Evolutionary conservation across 1,140 invertebrate genomes (phyloP), one percentile per base, ranked within the genome.

Genomic region (Lordiphosa clarofinis): DNA sequence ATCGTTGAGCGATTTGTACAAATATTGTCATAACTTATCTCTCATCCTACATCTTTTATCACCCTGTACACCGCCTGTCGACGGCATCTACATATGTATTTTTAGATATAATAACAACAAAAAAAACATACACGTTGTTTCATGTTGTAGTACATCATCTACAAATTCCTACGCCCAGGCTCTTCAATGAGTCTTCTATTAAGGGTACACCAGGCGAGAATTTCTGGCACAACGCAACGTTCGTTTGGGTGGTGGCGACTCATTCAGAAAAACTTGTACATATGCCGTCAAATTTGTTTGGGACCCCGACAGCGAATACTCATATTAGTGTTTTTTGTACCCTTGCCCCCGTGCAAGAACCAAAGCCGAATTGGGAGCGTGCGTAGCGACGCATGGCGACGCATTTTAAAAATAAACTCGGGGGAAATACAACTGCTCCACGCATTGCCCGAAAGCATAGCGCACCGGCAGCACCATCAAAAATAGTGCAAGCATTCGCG

Each of bases 401-500:
- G 73, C 73, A 35, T 54, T 62, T 67, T 78, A 73, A 64, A 78
- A 84, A 84, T 73, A 78, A 69, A 65, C 63, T 66, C 50, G 63
- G 56, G 59, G 67, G 70, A 60, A 56, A 28, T 39, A 63, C 24
- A 42, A 38, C 42, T 36, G 60, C 43, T 61, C 43, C 40, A 73
- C 66, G 52, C 57, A 59, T 8, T 43, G 57, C 54, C 65, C 38
- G 46, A 28, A 19, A 8, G 39, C 28, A 33, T 48, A 59, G 8
- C 28, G 38, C 44, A 19, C 24, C 36, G 50, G 33, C 43, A n/a
- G 12, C 13, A 15, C 37, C 43, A 50, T 53, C 73, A 44, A 67
- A 73, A 84, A 84, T 84, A 71, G 61, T 73, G 56, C 73, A 73
- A 55, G 57, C 69, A 73, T 69, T 79, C 57, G 73, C 67, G 78